Percentiles rank a stretch among this genome's conserved stretches.
phyloP scores from a whole-genome alignment of 2,888 invertebrate genomes.

The Oxyteleia sp. region DNA sequence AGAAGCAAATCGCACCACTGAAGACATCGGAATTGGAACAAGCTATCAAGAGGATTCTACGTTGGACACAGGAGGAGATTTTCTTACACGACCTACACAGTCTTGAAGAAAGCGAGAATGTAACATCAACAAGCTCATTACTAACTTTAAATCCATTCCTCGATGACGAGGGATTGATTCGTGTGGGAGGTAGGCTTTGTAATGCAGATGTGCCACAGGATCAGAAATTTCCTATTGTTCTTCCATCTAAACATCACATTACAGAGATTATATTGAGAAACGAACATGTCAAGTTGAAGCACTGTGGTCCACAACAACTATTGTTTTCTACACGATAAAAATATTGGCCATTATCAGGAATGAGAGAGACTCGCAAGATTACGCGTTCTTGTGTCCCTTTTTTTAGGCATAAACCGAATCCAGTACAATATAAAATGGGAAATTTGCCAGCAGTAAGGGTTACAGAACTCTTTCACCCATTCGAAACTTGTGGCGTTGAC shows the following conservation, averaged over 20 bases:
- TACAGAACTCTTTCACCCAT: constrained; percentile 21
- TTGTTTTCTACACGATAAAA: neutral
- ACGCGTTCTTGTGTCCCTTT: constrained; percentile 49
- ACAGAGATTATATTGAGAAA: constrained; percentile 10
- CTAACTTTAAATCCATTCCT: constrained; percentile 3
- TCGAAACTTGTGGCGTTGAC: constrained; percentile 27
- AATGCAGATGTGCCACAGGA: neutral
- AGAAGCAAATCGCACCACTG: neutral
- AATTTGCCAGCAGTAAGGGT: constrained; percentile 44
- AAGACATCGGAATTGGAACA: neutral
- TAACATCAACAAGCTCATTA: neutral
- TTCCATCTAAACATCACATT: constrained; percentile 23
- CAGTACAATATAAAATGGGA: constrained; percentile 47
- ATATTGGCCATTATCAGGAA: constrained; percentile 29
- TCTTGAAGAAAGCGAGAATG: no score
- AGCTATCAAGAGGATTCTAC: neutral
- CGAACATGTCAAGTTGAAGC: neutral
- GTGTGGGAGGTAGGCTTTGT: constrained; percentile 7
- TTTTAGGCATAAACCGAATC: constrained; percentile 44
- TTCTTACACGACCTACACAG: neutral
- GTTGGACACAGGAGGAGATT: constrained; percentile 10
- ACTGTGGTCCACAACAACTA: constrained; percentile 22
- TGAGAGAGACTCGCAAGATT: constrained; percentile 29
- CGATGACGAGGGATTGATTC: neutral
- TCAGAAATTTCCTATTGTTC: neutral